Base-by-base conservation (phyloP, 2,888 invertebrate species). In the Dasypolia templi region DNA sequence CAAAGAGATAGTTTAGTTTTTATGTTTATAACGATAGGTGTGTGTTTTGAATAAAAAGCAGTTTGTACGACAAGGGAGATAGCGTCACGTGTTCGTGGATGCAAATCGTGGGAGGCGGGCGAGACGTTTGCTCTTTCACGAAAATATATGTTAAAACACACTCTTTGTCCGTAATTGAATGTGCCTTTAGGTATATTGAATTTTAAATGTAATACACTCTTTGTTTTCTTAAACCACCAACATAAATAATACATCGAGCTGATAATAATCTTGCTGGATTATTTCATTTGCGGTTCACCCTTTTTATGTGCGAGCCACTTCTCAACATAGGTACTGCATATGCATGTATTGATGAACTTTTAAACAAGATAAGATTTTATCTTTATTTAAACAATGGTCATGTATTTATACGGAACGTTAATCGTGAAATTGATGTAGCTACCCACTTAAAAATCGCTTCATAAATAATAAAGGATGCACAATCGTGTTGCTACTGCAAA, bases 191-290 rank as follows among this genome's bases (percentile, higher is more conserved):
- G n/a, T n/a, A 89, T 92, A 93, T 94, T 94, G 92, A 94, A 91
- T 93, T 94, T 94, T 92, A 93, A 93, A 94, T 94, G 93, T 91
- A 91, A 92, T 90, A 88, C 83, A 86, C 86, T 91, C 90, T 91
- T 92, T 92, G 92, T 92, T 91, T 91, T 91, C 88, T 90, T 87
- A 87, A 91, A 88, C 86, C 87, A 87, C 85, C 86, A 81, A 78
- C 81, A 82, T 87, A 83, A 88, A 89, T 88, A 88, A 88, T 89
- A 84, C 83, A 72, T 79, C 53, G 73, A 64, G 77, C 83, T 55
- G 86, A 87, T 88, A 86, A 87, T 87, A 88, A 88, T 89, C 87
- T 86, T 79, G 82, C 76, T 76, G 84, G 84, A 88, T 89, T 88
- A 84, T 89, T 87, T 88, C 74, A 88, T 87, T 84, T 86, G 72